A percentile compares a stretch with the other conserved stretches of the same genome.
phyloP scores from a whole-genome alignment of 2,888 invertebrate species.

The Nipponacmea schrenckii region DNA sequence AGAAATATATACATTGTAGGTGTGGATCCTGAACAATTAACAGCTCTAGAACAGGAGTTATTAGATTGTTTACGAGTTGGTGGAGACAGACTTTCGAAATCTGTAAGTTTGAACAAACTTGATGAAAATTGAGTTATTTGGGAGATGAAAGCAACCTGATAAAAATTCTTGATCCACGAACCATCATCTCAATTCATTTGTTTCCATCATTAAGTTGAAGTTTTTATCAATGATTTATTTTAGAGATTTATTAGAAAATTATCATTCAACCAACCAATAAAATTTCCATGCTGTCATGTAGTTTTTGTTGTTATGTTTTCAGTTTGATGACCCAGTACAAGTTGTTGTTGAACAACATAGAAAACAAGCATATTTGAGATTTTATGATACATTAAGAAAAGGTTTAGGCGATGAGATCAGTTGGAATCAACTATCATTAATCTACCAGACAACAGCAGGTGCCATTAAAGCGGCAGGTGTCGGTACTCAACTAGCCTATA shows the following conservation, averaged over 20 bases:
- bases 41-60: constrained; percentile 43
- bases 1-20: background rate
- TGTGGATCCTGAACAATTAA: constrained; percentile 23
- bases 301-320: background rate
- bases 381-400: constrained; percentile 53
- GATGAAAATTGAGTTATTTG: background rate
- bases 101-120: constrained; percentile 30
- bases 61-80: constrained; percentile 39
- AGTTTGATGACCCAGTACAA: constrained; percentile 29
- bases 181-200: background rate
- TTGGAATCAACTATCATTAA: constrained; percentile 60
- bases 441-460: constrained; percentile 60
- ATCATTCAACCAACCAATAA: too few relatives aligned
- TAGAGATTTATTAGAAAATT: too few relatives aligned
- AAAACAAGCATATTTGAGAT: constrained; percentile 55
- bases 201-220: background rate
- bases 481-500: constrained; percentile 53
- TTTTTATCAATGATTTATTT: constrained; percentile 4
- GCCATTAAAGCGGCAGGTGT: constrained; percentile 58
- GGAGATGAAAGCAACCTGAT: background rate
- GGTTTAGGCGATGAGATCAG: constrained; percentile 54
- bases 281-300: too few relatives aligned
- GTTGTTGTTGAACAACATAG: constrained; percentile 41
- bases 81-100: constrained; percentile 42
- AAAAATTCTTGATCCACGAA: background rate